These are phyloP conservation scores for Upupa epops DNA, from an alignment of 2,113 vertebrate genomes.

Conservation along the genomic window DNA sequence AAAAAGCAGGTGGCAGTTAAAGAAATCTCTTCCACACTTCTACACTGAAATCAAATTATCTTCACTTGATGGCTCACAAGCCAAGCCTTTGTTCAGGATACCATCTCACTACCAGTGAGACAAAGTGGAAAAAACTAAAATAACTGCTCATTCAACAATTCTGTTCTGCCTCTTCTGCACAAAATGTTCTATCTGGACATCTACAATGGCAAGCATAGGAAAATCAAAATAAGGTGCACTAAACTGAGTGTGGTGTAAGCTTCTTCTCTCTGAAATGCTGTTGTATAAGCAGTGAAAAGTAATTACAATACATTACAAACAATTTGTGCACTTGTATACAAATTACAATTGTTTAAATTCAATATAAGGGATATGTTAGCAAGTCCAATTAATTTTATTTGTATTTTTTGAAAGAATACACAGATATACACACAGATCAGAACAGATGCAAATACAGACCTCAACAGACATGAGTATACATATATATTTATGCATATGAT, in stretches of 20 bases:
- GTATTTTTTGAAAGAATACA: neutral
- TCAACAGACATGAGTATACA: fast-evolving
- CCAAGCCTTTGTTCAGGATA: neutral
- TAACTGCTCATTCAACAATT: neutral
- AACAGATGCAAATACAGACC: neutral
- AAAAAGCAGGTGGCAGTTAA: neutral
- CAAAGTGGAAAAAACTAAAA: neutral
- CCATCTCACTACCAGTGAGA: neutral
- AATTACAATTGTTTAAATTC: neutral
- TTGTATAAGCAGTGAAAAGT: neutral
- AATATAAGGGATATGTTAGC: neutral
- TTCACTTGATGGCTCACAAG: neutral
- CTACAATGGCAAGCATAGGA: neutral
- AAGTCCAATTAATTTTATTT: neutral
- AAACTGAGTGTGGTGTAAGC: neutral
- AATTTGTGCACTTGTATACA: neutral
- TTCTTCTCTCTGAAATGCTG: neutral
- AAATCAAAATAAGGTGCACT: neutral
- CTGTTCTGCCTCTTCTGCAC: neutral
- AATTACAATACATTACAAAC: neutral
- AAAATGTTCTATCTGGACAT: neutral
- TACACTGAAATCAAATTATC: neutral
- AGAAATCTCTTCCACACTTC: neutral
- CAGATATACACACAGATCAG: neutral
- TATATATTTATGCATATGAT: neutral